Base-by-base conservation (phyloP, 2,888 invertebrate species). In the Rhorus exstirpatorius region DNA sequence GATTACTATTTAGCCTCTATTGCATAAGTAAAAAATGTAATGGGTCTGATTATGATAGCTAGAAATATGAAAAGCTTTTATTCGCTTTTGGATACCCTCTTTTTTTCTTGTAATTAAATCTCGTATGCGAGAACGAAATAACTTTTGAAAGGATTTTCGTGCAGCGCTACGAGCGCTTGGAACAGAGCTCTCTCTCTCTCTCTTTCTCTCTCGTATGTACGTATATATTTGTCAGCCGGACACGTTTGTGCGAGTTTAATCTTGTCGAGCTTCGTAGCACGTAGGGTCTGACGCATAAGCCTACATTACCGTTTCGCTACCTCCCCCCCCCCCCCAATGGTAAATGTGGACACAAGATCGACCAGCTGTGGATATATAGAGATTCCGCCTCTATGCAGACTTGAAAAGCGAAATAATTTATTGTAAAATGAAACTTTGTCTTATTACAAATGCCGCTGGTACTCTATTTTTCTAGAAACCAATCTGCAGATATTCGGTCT, bases 211-310 rank as follows among this genome's bases (percentile, higher is more conserved):
- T 17, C 4, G 4, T 31, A 31, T 31, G 2, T 31, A 31, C n/a
- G n/a, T n/a, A n/a, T n/a, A 31, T 31, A 2, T 31, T 72, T 79
- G 75, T 75, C 76, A 51, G 70, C 65, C 76, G 72, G 77, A 77
- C 84, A 71, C 26, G 84, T 72, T 55, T 68, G 79, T 79, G 58
- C 83, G 68, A 53, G 85, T 60, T 80, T n/a, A 77, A 76, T 82
- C 84, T 51, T 53, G 85, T 85, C 49, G 80, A 65, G 61, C 35
- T 46, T 26, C 31, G 55, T 46, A n/a, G 10, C 38, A 19, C 31
- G 55, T 46, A n/a, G 10, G 19, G 67, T 68, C 84, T 85, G 83
- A 85, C 84, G 77, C 84, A 78, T 83, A 83, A 77, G 55, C 49
- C 12, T 12, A 6, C 68, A 14, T 21, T 44, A n/a, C 41, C 26